Base-by-base conservation (phyloP, 2,113 vertebrate genomes). In the Marmota flaviventris region DNA sequence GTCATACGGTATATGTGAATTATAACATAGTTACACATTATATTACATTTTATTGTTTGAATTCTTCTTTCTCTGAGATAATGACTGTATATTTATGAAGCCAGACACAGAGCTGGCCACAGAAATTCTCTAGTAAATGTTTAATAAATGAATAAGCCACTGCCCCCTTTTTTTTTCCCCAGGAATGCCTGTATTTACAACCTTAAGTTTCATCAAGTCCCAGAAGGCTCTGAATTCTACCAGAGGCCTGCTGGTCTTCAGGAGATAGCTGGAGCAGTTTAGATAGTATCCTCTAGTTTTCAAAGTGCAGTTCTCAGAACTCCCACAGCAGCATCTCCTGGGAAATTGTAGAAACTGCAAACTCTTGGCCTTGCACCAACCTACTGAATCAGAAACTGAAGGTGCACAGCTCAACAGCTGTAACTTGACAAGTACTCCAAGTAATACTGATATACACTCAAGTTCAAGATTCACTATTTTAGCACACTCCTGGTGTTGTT, bases 361-460 rank as follows among this genome's bases (percentile, higher is more conserved):
- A 69, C 65, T 45, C 6, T 73, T 87, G 63, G 34, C 53, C 5
- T 75, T 73, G 48, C 0, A 75, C 81, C 65, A 69, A 69, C 4
- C 3, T 56, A 4, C 5, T 78, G 37, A 75, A 25, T 69, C 42
- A 56, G 78, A 87, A 75, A 72, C 24, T 85, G 3, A 27, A 53
- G 42, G 25, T 76, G 4, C 2, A 24, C 48, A 8, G 3, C 16
- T 25, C 10, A 13, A 2, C 5, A 79, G 3, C 5, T 69, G 12
- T 63, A 48, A 6, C 17, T 32, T 51, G 56, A 56, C 37, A 76
- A 63, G 18, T 5, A 75, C 8, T 73, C 53, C 39, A 76, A n/a
- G 48, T 76, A 11, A 27, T 20, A 1, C 22, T 11, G 14, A n/a
- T 10, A 0, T 1, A 42, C 2, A 17, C 0, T 27, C 0, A 56